A percentile compares a stretch with the other conserved stretches of the same genome.
Conservation (phyloP, 1,140 invertebrate species). For the Diachasma alloeum region DNA sequence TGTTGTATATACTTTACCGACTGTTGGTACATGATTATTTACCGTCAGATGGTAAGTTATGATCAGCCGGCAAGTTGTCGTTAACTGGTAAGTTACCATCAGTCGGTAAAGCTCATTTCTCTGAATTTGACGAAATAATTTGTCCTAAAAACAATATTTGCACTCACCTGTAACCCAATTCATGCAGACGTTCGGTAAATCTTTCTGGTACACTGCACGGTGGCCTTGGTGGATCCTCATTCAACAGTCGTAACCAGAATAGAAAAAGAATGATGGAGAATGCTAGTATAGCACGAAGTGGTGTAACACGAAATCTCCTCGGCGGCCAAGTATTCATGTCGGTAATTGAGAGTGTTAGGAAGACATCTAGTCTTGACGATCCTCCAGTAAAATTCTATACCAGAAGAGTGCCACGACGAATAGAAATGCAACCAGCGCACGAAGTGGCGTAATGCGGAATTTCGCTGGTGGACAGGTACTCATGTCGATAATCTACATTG, state of each 20-base stretch:
- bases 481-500: conserved; percentile 46
- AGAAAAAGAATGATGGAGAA: conserved; percentile 44
- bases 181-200: conserved; percentile 51
- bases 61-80: no score
- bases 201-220: conserved; percentile 53
- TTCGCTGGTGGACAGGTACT: conserved; percentile 49
- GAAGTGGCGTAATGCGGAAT: conserved; percentile 51
- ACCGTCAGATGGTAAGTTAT: no score
- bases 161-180: conserved; percentile 47
- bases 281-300: conserved; percentile 46
- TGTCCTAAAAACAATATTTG: background rate
- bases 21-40: background rate
- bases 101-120: background rate
- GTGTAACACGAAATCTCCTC: conserved; percentile 51
- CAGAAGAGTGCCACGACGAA: conserved; percentile 48
- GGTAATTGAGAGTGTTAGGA: conserved; percentile 35
- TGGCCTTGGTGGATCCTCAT: conserved; percentile 45
- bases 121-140: background rate
- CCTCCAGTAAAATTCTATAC: conserved; percentile 37
- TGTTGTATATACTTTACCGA: no score
- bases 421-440: conserved; percentile 45
- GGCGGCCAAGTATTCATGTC: conserved; percentile 51
- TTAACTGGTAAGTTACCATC: no score
- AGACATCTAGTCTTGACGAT: background rate
- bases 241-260: conserved; percentile 51